phyloP scores from a whole-genome alignment of 2,888 invertebrate species.

The Arenicola marina region DNA sequence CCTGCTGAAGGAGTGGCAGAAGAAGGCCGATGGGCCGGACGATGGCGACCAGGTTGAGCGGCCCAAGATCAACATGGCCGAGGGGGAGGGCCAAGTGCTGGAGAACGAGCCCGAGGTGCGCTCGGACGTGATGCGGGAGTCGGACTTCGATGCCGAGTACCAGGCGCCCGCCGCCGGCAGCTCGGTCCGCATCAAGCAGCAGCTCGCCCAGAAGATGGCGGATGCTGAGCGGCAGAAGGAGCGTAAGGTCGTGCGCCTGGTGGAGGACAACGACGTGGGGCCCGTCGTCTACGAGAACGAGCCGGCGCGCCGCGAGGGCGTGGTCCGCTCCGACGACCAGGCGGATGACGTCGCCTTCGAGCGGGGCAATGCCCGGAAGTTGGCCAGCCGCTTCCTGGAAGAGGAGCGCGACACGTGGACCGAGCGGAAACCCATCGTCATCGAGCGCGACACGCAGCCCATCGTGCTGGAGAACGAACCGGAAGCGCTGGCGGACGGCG shows the following conservation, averaged over 20 bases:
- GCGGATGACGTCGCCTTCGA: constrained; percentile 7
- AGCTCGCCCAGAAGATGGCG: constrained; percentile 1
- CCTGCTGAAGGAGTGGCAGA: constrained; percentile 11
- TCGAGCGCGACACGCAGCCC: neutral
- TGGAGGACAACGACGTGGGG: constrained; percentile 9
- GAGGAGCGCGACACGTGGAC: neutral
- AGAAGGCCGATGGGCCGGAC: constrained; percentile 2
- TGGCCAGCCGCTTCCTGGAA: constrained; percentile 5
- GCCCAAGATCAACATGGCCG: constrained; percentile 14
- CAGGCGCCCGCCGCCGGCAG: constrained; percentile 3
- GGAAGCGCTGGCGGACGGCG: constrained; percentile 4
- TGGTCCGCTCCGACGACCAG: constrained; percentile 12
- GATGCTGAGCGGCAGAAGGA: neutral
- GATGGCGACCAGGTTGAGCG: constrained; percentile 10
- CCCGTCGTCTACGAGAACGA: constrained; percentile 13
- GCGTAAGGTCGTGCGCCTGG: constrained; percentile 7
- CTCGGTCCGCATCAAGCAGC: constrained; percentile 6
- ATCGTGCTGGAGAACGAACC: constrained; percentile 17
- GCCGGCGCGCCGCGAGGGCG: constrained; percentile 9
- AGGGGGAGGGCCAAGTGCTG: constrained; percentile 12
- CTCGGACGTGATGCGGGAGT: constrained; percentile 12
- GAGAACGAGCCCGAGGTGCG: constrained; percentile 18
- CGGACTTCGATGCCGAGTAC: neutral
- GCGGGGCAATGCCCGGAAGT: neutral
- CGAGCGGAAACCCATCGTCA: neutral